Evolutionary conservation across 1,140 invertebrate genomes (phyloP).

Genomic region (Neoseiulus cucumeris): DNA sequence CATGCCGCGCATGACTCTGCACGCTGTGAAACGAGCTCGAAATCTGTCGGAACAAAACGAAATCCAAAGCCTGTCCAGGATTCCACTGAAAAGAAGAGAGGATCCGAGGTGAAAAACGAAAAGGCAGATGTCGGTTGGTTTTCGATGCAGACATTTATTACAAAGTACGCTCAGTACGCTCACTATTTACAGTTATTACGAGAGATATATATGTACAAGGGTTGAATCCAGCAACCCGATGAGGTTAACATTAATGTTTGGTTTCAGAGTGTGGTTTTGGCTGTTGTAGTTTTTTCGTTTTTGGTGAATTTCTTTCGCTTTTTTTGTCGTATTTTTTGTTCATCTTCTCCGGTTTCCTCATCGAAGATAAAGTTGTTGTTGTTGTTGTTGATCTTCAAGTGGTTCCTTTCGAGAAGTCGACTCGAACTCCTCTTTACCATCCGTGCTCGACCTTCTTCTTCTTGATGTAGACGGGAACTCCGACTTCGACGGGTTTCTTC

Average conservation of each 20-base stretch:
- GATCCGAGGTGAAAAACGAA: too few species aligned
- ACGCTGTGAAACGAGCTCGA: too few species aligned
- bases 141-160: slow-evolving; percentile 12
- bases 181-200: slow-evolving; percentile 7
- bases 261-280: not conserved
- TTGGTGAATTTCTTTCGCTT: not conserved
- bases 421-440: not conserved
- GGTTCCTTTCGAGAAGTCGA: not conserved
- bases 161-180: not conserved
- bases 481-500: slow-evolving; percentile 8
- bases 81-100: too few species aligned
- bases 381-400: not conserved
- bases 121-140: not conserved
- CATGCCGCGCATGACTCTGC: too few species aligned
- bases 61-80: too few species aligned
- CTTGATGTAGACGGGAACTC: slow-evolving; percentile 8
- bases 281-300: not conserved
- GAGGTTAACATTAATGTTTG: not conserved
- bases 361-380: not conserved
- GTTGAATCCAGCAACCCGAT: slow-evolving; percentile 11
- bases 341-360: not conserved
- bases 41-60: too few species aligned
- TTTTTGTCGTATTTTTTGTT: not conserved
- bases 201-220: not conserved
- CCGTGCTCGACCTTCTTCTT: slow-evolving; percentile 8